phyloP scores from a whole-genome alignment of 2,888 invertebrate genomes.

The Prionchulus punctatus region DNA sequence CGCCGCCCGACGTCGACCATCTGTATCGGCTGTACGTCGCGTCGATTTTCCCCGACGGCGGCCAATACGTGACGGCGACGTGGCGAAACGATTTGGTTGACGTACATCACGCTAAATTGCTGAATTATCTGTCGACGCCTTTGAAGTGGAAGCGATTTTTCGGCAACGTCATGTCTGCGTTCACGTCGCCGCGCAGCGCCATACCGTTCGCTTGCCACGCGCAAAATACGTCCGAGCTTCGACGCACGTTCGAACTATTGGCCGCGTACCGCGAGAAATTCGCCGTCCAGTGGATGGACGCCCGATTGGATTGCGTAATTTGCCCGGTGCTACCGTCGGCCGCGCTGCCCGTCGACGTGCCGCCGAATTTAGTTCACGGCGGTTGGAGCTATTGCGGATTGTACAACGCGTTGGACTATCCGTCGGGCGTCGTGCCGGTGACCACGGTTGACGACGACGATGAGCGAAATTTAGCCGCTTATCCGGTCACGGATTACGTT shows the following conservation, averaged over 20 bases:
- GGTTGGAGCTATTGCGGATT: slow-evolving; percentile 25
- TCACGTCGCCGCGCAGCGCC: not conserved
- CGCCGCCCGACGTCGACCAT: not conserved
- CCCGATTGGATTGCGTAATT: not conserved
- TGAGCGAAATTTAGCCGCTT: no score
- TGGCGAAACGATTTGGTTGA: not conserved
- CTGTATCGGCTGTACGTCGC: not conserved
- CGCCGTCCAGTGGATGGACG: not conserved
- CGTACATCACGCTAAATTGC: not conserved
- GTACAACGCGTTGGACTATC: slow-evolving; percentile 2
- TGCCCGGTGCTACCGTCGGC: not conserved
- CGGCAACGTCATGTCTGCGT: no score
- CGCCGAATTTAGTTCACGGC: not conserved
- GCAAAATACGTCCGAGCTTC: not conserved
- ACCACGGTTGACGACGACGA: not conserved
- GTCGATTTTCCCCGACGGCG: not conserved
- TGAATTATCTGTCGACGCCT: no score
- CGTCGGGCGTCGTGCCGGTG: slow-evolving; percentile 1
- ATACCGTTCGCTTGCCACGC: not conserved
- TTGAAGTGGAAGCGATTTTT: no score
- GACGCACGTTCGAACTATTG: not conserved
- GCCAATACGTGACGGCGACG: not conserved
- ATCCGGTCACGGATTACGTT: no score
- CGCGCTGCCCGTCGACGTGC: not conserved
- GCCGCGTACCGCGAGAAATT: not conserved